phyloP scores from a whole-genome alignment of 2,888 invertebrate genomes.

The Trissoscelio sp. region DNA sequence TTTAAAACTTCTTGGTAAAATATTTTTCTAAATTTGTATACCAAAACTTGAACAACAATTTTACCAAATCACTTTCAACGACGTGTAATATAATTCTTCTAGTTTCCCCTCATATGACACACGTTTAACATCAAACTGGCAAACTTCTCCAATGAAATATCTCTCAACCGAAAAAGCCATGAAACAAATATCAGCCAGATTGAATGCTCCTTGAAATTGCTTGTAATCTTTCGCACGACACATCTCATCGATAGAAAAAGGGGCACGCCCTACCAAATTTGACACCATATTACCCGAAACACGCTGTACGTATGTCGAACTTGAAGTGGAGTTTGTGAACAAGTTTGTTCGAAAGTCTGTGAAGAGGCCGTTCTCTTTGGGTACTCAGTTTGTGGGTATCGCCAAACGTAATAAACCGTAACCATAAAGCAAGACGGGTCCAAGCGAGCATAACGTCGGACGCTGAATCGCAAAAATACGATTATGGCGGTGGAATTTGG shows the following conservation, averaged over 20 bases:
- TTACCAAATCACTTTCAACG: not conserved
- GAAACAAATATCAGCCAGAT: slow-evolving; percentile 14
- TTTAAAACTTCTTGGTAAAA: no score
- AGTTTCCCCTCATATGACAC: not conserved
- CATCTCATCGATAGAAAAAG: not conserved
- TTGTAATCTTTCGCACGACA: not conserved
- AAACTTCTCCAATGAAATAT: not conserved
- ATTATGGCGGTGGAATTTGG: slow-evolving; percentile 32
- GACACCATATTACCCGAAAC: slow-evolving; percentile 37
- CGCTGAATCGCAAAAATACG: slow-evolving; percentile 37
- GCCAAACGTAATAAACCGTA: slow-evolving; percentile 43
- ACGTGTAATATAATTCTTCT: not conserved
- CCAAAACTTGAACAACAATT: no score
- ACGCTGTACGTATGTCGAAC: slow-evolving; percentile 8
- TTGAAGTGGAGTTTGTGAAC: slow-evolving; percentile 20
- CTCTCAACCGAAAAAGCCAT: not conserved
- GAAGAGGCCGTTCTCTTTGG: slow-evolving; percentile 16
- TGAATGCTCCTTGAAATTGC: not conserved
- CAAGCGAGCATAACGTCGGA: slow-evolving; percentile 32
- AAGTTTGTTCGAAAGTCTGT: slow-evolving; percentile 18
- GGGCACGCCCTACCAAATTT: slow-evolving; percentile 23
- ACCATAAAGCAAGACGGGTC: slow-evolving; percentile 30
- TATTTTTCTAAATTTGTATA: no score
- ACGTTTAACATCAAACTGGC: not conserved
- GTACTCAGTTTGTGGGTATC: slow-evolving; percentile 19